These are phyloP conservation scores for Drosophila mimica DNA, from an alignment of 2,888 invertebrate genomes.

Conservation along the genomic window DNA sequence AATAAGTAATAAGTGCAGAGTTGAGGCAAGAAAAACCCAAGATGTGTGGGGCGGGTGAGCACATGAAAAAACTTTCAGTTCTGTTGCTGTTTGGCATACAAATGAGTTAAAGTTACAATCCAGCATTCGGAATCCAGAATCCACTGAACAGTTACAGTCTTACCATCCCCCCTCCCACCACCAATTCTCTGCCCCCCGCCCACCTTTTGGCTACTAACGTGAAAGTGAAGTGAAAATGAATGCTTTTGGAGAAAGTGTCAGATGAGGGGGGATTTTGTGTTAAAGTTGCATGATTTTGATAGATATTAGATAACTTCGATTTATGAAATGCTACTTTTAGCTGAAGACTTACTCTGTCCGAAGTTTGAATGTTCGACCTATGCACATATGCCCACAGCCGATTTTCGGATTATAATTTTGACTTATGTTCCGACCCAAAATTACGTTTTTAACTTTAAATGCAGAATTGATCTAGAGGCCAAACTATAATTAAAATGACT, in stretches of 20 bases:
- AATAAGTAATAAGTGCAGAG: slow-evolving; percentile 80
- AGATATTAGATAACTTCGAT: not conserved
- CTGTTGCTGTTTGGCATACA: slow-evolving; percentile 75
- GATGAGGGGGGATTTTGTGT: not conserved
- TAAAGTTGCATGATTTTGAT: slow-evolving; percentile 18
- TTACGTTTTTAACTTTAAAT: too few relatives aligned
- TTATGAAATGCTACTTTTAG: not conserved
- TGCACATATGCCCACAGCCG: too few relatives aligned
- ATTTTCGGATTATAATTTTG: too few relatives aligned
- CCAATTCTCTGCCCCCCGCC: not conserved
- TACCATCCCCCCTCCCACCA: not conserved
- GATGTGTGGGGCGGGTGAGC: slow-evolving; percentile 10
- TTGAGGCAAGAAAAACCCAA: slow-evolving; percentile 47
- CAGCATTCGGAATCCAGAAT: not conserved
- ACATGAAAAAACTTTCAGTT: slow-evolving; percentile 77
- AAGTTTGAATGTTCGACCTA: too few relatives aligned
- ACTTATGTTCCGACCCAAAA: too few relatives aligned
- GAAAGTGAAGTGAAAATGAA: slow-evolving; percentile 57
- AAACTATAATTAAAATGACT: too few relatives aligned
- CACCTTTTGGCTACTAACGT: not conserved
- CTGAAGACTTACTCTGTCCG: too few relatives aligned
- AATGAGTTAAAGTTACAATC: slow-evolving; percentile 75
- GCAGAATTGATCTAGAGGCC: too few relatives aligned
- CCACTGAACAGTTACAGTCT: slow-evolving; percentile 32
- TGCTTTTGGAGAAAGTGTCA: slow-evolving; percentile 6